These are phyloP conservation scores for Drosophila emarginata DNA, from an alignment of 2,888 invertebrate species.

Conservation along the genomic window DNA sequence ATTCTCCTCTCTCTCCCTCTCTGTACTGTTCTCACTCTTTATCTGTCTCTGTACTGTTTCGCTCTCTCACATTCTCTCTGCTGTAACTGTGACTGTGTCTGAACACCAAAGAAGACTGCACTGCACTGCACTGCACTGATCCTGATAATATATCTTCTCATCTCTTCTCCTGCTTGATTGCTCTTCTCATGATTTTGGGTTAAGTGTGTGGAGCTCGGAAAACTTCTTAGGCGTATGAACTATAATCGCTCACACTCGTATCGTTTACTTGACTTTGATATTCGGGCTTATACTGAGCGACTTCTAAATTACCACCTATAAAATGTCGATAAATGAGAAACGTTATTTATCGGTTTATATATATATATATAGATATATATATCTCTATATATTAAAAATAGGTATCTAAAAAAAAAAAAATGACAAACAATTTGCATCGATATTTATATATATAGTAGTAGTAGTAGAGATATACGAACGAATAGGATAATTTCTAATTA, in stretches of 20 bases:
- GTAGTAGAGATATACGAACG: constrained; percentile 3
- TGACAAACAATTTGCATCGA: not conserved
- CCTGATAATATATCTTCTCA: constrained; percentile 55
- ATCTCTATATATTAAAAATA: not conserved
- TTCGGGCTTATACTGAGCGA: constrained; percentile 76
- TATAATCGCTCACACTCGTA: constrained; percentile 65
- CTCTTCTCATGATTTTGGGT: constrained; percentile 62
- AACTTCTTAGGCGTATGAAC: constrained; percentile 72
- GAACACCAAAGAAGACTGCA: constrained; percentile 42
- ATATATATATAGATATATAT: not conserved
- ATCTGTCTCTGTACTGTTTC: constrained; percentile 32
- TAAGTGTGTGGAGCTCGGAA: constrained; percentile 67
- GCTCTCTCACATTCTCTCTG: constrained; percentile 48
- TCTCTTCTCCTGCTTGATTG: constrained; percentile 50
- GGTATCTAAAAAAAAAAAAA: not conserved
- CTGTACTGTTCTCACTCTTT: constrained; percentile 16
- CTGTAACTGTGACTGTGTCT: constrained; percentile 40
- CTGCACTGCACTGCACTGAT: constrained; percentile 67
- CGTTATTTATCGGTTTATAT: constrained; percentile 57
- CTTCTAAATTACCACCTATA: constrained; percentile 80
- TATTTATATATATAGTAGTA: not conserved
- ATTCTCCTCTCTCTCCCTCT: constrained; percentile 47
- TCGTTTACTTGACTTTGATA: constrained; percentile 77
- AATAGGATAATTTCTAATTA: not conserved
- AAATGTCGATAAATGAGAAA: constrained; percentile 80